These are phyloP conservation scores for Cyprinus carpio DNA, from an alignment of 2,113 vertebrate genomes.

Conservation along the genomic window DNA sequence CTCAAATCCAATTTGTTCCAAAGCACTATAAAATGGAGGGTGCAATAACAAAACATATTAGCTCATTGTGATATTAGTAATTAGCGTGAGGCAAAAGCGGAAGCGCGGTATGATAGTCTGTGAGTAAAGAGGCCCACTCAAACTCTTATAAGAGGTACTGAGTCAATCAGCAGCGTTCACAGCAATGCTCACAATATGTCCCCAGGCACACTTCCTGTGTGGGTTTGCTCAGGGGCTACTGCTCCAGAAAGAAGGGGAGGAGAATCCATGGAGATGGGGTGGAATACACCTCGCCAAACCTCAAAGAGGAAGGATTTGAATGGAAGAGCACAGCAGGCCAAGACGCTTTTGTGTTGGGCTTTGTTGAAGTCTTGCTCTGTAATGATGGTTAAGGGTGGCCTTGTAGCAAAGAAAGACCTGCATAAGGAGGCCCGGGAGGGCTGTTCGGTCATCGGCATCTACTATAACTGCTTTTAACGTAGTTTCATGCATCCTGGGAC, in stretches of 20 bases:
- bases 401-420: neutral
- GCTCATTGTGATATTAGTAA: constrained; percentile 35
- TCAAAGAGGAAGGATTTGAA: constrained; percentile 26
- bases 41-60: constrained; percentile 36
- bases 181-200: constrained; percentile 28
- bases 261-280: neutral
- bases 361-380: constrained; percentile 25
- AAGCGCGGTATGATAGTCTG: neutral
- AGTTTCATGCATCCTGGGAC: neutral
- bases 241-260: neutral
- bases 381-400: constrained; percentile 19
- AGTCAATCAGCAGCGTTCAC: constrained; percentile 4
- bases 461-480: neutral
- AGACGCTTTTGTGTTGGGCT: constrained; percentile 15
- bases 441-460: neutral
- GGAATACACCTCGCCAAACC: neutral
- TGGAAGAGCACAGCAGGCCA: constrained; percentile 19
- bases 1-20: constrained; percentile 26
- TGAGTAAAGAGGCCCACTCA: neutral
- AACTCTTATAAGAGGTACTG: neutral
- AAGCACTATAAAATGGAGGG: constrained; percentile 36
- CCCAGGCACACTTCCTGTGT: constrained; percentile 6
- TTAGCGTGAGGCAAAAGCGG: constrained; percentile 26
- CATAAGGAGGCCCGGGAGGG: neutral
- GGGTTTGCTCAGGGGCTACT: neutral